Base-by-base conservation (phyloP, 2,888 invertebrate species). In the Andrena flavipes region DNA sequence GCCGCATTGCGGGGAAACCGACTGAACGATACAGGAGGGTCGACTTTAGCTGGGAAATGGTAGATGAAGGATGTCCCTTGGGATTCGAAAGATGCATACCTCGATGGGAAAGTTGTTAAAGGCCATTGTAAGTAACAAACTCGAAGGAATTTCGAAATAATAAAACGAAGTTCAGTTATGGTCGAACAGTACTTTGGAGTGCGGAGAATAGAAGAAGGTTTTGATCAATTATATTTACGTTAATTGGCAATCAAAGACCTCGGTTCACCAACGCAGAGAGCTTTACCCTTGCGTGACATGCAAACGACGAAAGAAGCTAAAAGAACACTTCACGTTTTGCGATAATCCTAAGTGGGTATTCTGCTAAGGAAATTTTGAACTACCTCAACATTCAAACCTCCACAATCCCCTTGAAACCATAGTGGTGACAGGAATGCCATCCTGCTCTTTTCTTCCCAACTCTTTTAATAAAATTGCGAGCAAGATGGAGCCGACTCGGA, bases 1-100 rank as follows among this genome's bases (percentile, higher is more conserved):
- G 54, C 20, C 71, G 80, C 79, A 71, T 67, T 78, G 80, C 71
- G 79, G 80, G 29, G 10, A 71, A 78, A 29, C 29, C 49, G 59
- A 8, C 10, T n/a, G 48, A 64, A 30, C 59, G 23, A 8, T 23
- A 5, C 42, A 8, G 33, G 33, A 8, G 4, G 8, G 16, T 35
- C 1, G n/a, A 8, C 20, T 62, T 8, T n/a, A 20, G n/a, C n/a
- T n/a, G 20, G n/a, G 20, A 33, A 62, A 30, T 20, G 20, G n/a
- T 20, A 3, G 54, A 54, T 23, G 54, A 23, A 54, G n/a, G 20
- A 8, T 8, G 54, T 54, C 23, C 20, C 8, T 54, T 0, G n/a
- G 8, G 54, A 54, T 54, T 54, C 20, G 3, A 54, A 54, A 10
- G 20, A 54, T 8, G 20, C 23, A 20, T 10, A 23, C 0, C 20